A percentile compares a stretch with the other conserved stretches of the same genome.
phyloP scores from a whole-genome alignment of 2,888 invertebrate genomes.

The Hypomecis atomaria region DNA sequence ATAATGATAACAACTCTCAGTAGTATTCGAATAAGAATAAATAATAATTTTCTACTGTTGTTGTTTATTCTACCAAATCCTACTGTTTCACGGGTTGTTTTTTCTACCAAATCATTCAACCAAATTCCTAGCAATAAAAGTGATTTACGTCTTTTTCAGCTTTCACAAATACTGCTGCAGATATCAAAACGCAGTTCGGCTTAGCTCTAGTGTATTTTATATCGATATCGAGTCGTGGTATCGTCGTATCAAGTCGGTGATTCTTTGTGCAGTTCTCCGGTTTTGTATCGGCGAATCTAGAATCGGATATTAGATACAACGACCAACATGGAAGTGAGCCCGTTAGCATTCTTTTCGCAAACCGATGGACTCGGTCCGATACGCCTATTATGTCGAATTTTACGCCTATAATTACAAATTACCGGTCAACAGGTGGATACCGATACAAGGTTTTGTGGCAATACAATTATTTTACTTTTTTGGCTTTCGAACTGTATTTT shows the following conservation, averaged over 20 bases:
- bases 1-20: too few relatives aligned
- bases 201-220: too few relatives aligned
- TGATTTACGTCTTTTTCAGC: too few relatives aligned
- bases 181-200: too few relatives aligned
- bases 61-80: too few relatives aligned
- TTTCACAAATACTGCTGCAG: too few relatives aligned
- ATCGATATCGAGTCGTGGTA: too few relatives aligned
- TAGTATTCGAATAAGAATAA: too few relatives aligned
- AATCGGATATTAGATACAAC: slow-evolving; percentile 48
- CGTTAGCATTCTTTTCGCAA: slow-evolving; percentile 77
- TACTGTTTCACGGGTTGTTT: too few relatives aligned
- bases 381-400: slow-evolving; percentile 66
- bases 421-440: slow-evolving; percentile 55
- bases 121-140: too few relatives aligned
- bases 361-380: slow-evolving; percentile 58
- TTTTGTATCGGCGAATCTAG: slow-evolving; percentile 47
- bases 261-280: slow-evolving; percentile 51
- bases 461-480: slow-evolving; percentile 40
- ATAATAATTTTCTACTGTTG: too few relatives aligned
- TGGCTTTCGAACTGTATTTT: slow-evolving; percentile 38
- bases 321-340: slow-evolving; percentile 62
- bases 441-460: slow-evolving; percentile 53
- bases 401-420: slow-evolving; percentile 73
- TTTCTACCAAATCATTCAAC: too few relatives aligned
- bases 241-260: slow-evolving; percentile 44